phyloP scores from a whole-genome alignment of 2,797 vertebrate genomes.

The Falco rusticolus region DNA sequence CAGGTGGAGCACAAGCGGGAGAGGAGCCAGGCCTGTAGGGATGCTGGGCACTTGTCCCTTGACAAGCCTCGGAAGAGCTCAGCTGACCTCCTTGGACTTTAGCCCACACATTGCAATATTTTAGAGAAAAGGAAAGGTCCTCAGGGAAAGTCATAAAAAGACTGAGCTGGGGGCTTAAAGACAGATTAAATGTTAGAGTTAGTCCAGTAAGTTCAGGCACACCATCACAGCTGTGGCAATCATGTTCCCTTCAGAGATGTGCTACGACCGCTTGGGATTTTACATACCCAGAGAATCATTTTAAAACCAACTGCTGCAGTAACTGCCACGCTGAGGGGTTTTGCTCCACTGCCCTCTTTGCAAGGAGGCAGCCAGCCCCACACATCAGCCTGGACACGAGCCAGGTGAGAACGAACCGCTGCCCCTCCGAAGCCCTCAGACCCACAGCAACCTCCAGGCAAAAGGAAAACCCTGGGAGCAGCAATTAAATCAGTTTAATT shows the following conservation, averaged over 20 bases:
- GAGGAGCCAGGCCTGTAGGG: not conserved
- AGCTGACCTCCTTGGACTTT: not conserved
- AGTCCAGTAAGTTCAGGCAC: not conserved
- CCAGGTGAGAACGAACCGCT: not conserved
- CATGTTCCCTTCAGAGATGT: not conserved
- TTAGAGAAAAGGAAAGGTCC: not conserved
- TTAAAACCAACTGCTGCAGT: not conserved
- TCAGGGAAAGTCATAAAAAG: not conserved
- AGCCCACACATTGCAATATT: not conserved
- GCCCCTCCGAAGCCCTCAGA: not conserved
- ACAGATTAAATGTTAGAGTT: not conserved
- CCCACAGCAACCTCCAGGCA: not conserved
- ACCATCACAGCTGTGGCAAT: not conserved
- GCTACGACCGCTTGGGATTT: not conserved
- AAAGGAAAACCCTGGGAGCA: not conserved
- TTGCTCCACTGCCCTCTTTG: not conserved
- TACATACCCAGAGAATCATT: not conserved
- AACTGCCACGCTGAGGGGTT: not conserved
- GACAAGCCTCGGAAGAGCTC: not conserved
- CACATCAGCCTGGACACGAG: not conserved
- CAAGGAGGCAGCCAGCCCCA: not conserved
- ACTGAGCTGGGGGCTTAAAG: not conserved
- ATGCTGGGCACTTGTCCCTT: not conserved
- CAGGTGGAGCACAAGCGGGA: accelerated
- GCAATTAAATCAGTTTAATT: not conserved